Base-by-base conservation (phyloP, 2,888 invertebrate species). In the Trichopoda pennipes region DNA sequence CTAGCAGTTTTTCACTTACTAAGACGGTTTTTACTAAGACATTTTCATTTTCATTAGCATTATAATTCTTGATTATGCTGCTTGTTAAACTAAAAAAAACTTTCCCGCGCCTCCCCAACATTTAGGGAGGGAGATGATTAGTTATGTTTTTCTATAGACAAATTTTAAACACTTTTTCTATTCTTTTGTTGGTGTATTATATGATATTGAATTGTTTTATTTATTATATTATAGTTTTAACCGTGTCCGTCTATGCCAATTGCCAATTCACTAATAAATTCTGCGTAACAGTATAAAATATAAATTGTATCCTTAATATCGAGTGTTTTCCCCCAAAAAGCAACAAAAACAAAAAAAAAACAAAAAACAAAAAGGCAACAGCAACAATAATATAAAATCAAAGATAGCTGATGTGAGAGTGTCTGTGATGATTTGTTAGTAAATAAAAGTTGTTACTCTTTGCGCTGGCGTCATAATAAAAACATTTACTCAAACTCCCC, bases 221-320 rank as follows among this genome's bases (percentile, higher is more conserved):
- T 73, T 76, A 70, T 74, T 61, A 70, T 74, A 6, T 28, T 47
- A 61, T 28, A 61, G 19, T 61, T 35, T 61, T 6, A 35, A 23
- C 1, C 44, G 51, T 72, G 75, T 76, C 82, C 75, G 79, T 82
- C 79, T 82, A 79, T 61, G 75, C 44, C 82, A 82, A 82, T 82
- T 79, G 82, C 82, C 82, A 82, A 79, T 82, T 68, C 82, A 79
- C 82, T 82, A 82, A 79, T 82, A 82, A 82, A 82, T 79, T 82
- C 75, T 79, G 79, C 82, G 82, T 82, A 66, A 72, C 68, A 75
- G 68, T 79, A 72, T 79, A 79, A 72, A 72, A 78, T 79, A 75
- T 82, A 79, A 75, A 82, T 78, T 78, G 75, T 82, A 82, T 82
- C 82, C 82, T 80, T 80, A 70, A 69, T 64, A 74, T 23, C 58